Evolutionary conservation across 2,888 invertebrate species (phyloP).

Genomic region (Acleris literana): DNA sequence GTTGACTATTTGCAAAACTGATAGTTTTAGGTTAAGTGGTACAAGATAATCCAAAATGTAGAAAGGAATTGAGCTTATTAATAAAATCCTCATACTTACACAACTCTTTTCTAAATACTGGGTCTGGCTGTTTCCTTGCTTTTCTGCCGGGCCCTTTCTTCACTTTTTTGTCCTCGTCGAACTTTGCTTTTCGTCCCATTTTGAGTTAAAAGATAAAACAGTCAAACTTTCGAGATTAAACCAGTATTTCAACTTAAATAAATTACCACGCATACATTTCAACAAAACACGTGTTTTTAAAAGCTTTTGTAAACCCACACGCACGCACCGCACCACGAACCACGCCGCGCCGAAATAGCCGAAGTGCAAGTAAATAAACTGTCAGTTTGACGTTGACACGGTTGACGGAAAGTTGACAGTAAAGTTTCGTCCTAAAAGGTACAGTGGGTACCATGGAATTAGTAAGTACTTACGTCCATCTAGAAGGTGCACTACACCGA

Average conservation of each 20-base stretch:
- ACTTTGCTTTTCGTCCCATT: conserved; percentile 95
- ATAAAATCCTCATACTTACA: conserved; percentile 56
- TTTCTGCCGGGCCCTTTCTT: conserved; percentile 94
- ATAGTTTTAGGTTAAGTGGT: conserved; percentile 13
- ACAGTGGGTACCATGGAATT: no score
- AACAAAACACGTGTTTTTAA: conserved; percentile 31
- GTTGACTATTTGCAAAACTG: no score
- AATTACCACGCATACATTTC: conserved; percentile 18
- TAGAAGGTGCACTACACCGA: no score
- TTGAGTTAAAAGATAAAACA: conserved; percentile 40
- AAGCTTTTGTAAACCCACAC: no score
- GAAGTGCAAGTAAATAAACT: no score
- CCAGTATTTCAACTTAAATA: not conserved
- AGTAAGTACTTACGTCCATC: no score
- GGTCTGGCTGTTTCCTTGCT: conserved; percentile 93
- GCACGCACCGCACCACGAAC: not conserved
- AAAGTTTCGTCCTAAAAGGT: no score
- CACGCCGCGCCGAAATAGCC: no score
- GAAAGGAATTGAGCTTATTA: not conserved
- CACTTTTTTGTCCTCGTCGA: conserved; percentile 86
- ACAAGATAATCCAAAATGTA: not conserved
- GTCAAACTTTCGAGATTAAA: not conserved
- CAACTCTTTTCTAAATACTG: conserved; percentile 85
- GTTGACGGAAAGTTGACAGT: no score
- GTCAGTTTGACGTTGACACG: no score